Evolutionary conservation across 2,797 vertebrate species (phyloP), one percentile per base, ranked within the genome.

Genomic region (Sebastes melanostomus): DNA sequence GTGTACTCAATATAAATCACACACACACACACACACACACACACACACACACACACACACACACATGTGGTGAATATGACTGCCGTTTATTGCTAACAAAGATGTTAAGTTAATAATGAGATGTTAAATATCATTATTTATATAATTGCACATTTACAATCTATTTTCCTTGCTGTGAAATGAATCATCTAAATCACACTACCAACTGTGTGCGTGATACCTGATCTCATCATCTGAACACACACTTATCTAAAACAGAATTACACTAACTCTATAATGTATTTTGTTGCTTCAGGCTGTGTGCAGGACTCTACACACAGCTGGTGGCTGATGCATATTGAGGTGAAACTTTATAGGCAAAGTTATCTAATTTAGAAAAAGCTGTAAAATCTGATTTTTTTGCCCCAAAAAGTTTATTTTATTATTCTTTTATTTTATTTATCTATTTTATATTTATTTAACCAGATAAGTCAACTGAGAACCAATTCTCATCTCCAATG

Each of bases 71-170:
- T 66, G 58, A 83, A 83, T 65, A 71, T 76, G 73, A 70, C 29
- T 54, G 62, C 34, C 2, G 18, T 73, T 59, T 68, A 69, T 66
- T 65, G 62, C 6, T 65, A 30, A 77, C 61, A 81, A 81, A 78
- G 66, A 83, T 71, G 7, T 80, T 81, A 74, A 74, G 59, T 69
- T 86, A 72, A 83, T 83, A 88, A 85, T 86, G 74, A 83, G 66
- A 86, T 84, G 70, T 52, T 83, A 68, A 70, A 80, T 36, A 70
- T 78, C 29, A 65, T 75, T 69, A 73, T 75, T 79, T 61, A 20
- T 61, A 59, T 14, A 85, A 90, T 80, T 81, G 2, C 1, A 81
- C 62, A 78, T 8, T 86, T 70, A 79, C 65, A 68, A 78, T 78
- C 58, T 65, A 59, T 74, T 84, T 78, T 62, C 27, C 77, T 82